Evolutionary conservation across 2,797 vertebrate genomes (phyloP).

Genomic region (Falco rusticolus): DNA sequence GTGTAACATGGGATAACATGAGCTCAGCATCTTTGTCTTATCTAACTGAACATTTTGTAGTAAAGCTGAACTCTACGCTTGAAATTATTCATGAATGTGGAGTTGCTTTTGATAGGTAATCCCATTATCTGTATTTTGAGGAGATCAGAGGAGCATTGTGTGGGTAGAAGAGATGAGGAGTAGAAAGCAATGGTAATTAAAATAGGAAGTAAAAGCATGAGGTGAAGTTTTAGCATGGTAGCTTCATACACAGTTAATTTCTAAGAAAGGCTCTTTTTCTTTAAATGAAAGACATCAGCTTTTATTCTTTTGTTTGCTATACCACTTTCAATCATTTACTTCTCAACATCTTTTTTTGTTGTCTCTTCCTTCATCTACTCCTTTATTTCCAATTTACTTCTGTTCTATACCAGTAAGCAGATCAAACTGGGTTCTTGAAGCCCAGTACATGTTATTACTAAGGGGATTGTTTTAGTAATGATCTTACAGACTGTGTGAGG

Average conservation of each 20-base stretch:
- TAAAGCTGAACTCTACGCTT: neutral
- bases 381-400: neutral
- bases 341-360: neutral
- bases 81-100: neutral
- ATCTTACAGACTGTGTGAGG: neutral
- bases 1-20: neutral
- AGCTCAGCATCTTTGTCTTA: neutral
- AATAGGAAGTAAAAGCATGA: neutral
- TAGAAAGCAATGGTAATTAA: neutral
- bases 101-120: neutral
- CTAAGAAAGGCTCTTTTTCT: neutral
- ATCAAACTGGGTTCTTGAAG: neutral
- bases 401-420: neutral
- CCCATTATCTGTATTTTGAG: neutral
- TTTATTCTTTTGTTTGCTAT: neutral
- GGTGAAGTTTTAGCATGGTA: neutral
- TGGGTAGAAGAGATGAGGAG: neutral
- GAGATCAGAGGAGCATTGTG: neutral
- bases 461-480: neutral
- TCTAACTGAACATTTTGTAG: neutral
- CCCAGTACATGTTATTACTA: neutral
- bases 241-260: neutral
- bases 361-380: neutral
- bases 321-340: neutral
- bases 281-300: neutral